phyloP scores from a whole-genome alignment of 2,888 invertebrate genomes.

The Trichogramma evanescens region DNA sequence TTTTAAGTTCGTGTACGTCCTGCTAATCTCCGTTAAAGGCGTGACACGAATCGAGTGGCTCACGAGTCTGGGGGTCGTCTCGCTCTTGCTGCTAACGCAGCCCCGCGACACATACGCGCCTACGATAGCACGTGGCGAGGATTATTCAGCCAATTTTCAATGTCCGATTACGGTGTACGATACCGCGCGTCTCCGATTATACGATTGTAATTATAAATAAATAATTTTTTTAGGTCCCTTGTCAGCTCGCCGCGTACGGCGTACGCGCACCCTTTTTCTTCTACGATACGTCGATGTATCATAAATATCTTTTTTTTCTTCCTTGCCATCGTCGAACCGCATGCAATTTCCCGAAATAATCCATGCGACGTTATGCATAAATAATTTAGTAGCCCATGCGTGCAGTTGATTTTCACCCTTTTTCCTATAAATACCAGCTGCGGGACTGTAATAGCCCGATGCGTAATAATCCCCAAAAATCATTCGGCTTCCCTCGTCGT shows the following conservation, averaged over 20 bases:
- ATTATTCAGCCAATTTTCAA: constrained; percentile 44
- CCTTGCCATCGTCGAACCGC: not conserved
- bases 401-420: constrained; percentile 3
- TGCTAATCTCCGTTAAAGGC: constrained; percentile 35
- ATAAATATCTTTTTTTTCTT: not conserved
- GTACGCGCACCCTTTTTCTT: not conserved
- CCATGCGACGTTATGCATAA: not conserved
- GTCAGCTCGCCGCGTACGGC: not conserved
- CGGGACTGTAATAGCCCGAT: not conserved
- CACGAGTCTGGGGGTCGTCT: constrained; percentile 28
- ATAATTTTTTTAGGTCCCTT: too few species aligned
- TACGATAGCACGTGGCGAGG: constrained; percentile 41
- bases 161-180: constrained; percentile 23
- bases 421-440: constrained; percentile 7
- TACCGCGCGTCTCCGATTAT: too few species aligned
- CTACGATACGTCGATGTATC: not conserved
- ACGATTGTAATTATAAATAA: too few species aligned
- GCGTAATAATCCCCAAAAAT: not conserved
- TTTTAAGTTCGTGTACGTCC: constrained; percentile 32
- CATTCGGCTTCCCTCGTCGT: not conserved
- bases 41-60: constrained; percentile 27
- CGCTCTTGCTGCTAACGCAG: constrained; percentile 21
- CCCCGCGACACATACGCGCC: constrained; percentile 16
- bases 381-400: not conserved
- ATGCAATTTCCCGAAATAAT: constrained; percentile 6